Base-by-base conservation (phyloP, 1,140 invertebrate species). In the Musca domestica region DNA sequence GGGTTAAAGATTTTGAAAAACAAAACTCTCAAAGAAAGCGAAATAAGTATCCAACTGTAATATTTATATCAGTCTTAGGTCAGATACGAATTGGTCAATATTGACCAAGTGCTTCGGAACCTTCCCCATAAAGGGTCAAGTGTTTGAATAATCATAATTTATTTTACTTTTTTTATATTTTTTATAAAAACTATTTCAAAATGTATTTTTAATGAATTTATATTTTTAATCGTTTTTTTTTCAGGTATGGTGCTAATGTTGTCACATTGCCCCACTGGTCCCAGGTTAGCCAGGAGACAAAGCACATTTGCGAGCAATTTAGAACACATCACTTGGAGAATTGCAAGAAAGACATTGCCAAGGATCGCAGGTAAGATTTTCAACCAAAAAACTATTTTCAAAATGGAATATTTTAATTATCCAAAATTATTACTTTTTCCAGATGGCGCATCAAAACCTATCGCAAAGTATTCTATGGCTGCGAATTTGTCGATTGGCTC, bases 241-340 rank as follows among this genome's bases (percentile, higher is more conserved):
- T 49, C 65, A 86, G 86, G 85, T 89, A 90, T 79, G 90, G 91
- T 17, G 88, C 88, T 15, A 88, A 91, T 72, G 85, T 87, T 3
- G 81, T 93, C 1, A 84, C 85, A 15, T 74, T 95, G 48, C 92
- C 93, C 1, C 77, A 88, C 3, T 87, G 90, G 77, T 88, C 91
- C 52, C 88, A 93, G 54, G 74, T 96, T 3, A 88, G 87, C 54
- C 84, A 87, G 17, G 92, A 95, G 80, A 92, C 91, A 0, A 90
- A 86, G 74, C 88, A 91, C 69, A 89, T 94, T 54, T 95, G 95
- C 76, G 92, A 96, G 70, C 93, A 96, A 78, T 98, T 97, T 82
- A 87, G 88, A 20, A 89, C 86, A 27, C 92, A 95, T 81, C 91
- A 97, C 81, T 84, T 94, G 76, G 87, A 90, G 10, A 91, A 90